Evolutionary conservation across 2,797 vertebrate species (phyloP).

Genomic region (Schizopygopsis pylzovi): DNA sequence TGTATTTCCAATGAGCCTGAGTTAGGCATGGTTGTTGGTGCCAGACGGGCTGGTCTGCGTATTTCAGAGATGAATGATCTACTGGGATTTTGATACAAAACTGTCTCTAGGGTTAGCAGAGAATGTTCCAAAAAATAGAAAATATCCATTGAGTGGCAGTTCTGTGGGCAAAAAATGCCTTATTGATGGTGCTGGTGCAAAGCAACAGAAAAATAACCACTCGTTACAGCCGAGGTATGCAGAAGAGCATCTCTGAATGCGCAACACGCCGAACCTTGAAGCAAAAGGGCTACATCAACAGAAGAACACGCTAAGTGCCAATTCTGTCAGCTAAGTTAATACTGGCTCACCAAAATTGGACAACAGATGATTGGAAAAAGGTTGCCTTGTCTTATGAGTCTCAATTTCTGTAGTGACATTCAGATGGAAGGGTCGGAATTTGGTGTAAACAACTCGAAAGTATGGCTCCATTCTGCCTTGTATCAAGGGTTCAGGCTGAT

Average conservation of each 20-base stretch:
- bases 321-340: neutral
- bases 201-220: neutral
- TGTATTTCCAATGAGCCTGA: neutral
- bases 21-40: neutral
- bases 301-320: neutral
- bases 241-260: neutral
- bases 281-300: neutral
- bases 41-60: neutral
- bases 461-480: neutral
- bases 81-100: neutral
- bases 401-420: neutral
- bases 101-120: neutral
- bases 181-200: slow-evolving; percentile 49
- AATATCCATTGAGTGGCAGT: slow-evolving; percentile 7
- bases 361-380: neutral
- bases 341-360: neutral
- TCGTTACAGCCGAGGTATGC: neutral
- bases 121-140: neutral
- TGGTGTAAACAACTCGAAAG: neutral
- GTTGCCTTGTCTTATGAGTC: neutral
- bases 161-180: slow-evolving; percentile 51
- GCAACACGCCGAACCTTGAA: neutral
- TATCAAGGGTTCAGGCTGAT: neutral
- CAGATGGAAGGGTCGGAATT: neutral
- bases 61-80: neutral